Evolutionary conservation across 2,888 invertebrate genomes (phyloP).

Genomic region (Apoda limacodes): DNA sequence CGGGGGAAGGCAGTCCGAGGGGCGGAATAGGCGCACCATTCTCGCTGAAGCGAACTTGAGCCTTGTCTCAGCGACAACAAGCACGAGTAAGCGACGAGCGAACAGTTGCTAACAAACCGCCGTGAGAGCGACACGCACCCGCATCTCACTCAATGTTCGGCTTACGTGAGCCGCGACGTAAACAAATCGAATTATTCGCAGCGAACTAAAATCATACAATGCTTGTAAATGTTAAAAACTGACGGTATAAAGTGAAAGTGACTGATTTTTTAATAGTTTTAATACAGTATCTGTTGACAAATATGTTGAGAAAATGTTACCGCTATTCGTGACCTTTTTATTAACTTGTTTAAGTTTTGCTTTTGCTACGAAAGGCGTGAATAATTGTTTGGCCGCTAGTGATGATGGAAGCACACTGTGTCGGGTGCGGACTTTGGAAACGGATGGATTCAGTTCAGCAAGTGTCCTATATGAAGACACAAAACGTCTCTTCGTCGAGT

Average conservation of each 20-base stretch:
- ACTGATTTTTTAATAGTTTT: too few relatives aligned
- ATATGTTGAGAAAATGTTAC: constrained; percentile 65
- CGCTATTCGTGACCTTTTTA: constrained; percentile 62
- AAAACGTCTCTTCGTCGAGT: constrained; percentile 78
- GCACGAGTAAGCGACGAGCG: too few relatives aligned
- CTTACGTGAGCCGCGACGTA: constrained; percentile 55
- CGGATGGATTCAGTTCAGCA: constrained; percentile 74
- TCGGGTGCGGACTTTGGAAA: constrained; percentile 76
- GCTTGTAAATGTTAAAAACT: too few relatives aligned
- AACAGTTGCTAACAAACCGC: constrained; percentile 54
- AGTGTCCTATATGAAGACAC: constrained; percentile 76
- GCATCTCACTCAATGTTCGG: constrained; percentile 39
- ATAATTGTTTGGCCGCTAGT: constrained; percentile 56
- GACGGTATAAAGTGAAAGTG: too few relatives aligned
- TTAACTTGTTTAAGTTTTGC: constrained; percentile 63
- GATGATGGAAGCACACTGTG: constrained; percentile 72
- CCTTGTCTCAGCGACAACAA: too few relatives aligned
- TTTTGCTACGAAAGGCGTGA: constrained; percentile 50
- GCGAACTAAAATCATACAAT: too few relatives aligned
- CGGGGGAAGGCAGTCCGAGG: constrained; percentile 36
- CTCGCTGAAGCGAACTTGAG: constrained; percentile 34
- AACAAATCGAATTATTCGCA: too few relatives aligned
- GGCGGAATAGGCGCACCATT: constrained; percentile 53
- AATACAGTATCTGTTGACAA: too few relatives aligned
- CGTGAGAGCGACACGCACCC: constrained; percentile 52